phyloP scores from a whole-genome alignment of 2,113 vertebrate genomes.

The Oceanites oceanicus region DNA sequence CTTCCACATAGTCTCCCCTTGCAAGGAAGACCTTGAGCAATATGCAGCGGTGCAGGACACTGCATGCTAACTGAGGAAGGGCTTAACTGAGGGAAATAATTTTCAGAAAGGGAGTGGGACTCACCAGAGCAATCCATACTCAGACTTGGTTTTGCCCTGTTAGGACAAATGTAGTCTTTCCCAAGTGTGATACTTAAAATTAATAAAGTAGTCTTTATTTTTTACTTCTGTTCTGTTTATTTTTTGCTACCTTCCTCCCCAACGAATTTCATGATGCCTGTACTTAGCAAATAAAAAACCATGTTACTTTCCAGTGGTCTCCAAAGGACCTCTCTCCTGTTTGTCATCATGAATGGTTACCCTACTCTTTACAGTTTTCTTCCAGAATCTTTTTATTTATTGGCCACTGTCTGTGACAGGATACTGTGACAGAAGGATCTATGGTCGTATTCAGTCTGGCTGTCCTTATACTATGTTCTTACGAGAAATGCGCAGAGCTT shows the following conservation, averaged over 20 bases:
- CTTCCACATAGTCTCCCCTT: background rate
- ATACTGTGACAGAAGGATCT: background rate
- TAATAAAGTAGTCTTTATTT: background rate
- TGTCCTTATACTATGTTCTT: background rate
- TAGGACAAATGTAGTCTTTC: background rate
- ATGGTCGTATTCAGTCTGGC: background rate
- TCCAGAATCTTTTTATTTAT: background rate
- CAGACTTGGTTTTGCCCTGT: background rate
- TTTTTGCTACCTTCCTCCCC: background rate
- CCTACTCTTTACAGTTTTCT: background rate
- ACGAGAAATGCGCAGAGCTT: background rate
- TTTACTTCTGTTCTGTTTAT: background rate
- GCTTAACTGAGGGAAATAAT: background rate
- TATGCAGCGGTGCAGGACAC: fast-evolving
- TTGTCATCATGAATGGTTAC: background rate
- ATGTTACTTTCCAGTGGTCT: background rate
- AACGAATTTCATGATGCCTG: background rate
- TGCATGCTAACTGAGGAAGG: background rate
- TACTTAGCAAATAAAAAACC: background rate
- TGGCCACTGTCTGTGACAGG: background rate
- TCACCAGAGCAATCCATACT: background rate
- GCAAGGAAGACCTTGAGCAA: background rate
- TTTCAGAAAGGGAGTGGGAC: background rate
- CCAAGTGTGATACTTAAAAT: background rate
- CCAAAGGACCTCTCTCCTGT: background rate